Percentiles rank a stretch among this genome's conserved stretches.
These are phyloP conservation scores for Panzeria rudis DNA, from an alignment of 2,888 invertebrate genomes.

Conservation along the genomic window DNA sequence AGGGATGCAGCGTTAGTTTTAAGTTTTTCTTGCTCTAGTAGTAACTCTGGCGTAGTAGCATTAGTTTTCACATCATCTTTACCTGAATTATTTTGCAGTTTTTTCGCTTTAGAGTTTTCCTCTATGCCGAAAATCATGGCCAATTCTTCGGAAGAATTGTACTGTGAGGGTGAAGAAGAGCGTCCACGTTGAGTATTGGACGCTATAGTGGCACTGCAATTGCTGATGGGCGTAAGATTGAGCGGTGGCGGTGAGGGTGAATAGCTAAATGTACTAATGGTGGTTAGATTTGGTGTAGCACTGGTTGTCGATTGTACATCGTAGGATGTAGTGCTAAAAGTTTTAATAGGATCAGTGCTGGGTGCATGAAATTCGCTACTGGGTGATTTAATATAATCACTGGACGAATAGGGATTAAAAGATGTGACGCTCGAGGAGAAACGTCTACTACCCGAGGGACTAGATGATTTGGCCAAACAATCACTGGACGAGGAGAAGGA, in stretches of 20 bases:
- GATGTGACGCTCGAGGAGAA: constrained; percentile 83
- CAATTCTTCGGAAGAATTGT: constrained; percentile 87
- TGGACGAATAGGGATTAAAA: constrained; percentile 83
- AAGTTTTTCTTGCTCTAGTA: constrained; percentile 75
- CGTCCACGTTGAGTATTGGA: constrained; percentile 72
- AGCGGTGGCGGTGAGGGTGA: constrained; percentile 80
- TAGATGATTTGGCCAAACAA: constrained; percentile 82
- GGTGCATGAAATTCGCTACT: constrained; percentile 83
- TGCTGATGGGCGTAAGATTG: constrained; percentile 79
- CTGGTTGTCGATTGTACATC: constrained; percentile 82
- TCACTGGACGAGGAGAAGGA: constrained; percentile 83
- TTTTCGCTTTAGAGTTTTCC: constrained; percentile 76
- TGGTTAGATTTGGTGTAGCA: constrained; percentile 79
- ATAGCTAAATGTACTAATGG: constrained; percentile 76
- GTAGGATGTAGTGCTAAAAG: constrained; percentile 83
- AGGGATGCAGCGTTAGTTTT: constrained; percentile 66
- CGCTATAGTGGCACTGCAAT: constrained; percentile 63
- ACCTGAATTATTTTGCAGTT: constrained; percentile 75
- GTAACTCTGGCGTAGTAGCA: constrained; percentile 69
- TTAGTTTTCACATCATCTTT: constrained; percentile 61
- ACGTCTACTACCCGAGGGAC: constrained; percentile 80
- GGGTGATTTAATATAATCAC: constrained; percentile 83
- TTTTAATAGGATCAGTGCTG: constrained; percentile 83
- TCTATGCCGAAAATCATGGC: constrained; percentile 86
- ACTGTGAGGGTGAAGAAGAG: constrained; percentile 85